phyloP scores from a whole-genome alignment of 2,797 vertebrate species.

The Lutjanus campechanus region DNA sequence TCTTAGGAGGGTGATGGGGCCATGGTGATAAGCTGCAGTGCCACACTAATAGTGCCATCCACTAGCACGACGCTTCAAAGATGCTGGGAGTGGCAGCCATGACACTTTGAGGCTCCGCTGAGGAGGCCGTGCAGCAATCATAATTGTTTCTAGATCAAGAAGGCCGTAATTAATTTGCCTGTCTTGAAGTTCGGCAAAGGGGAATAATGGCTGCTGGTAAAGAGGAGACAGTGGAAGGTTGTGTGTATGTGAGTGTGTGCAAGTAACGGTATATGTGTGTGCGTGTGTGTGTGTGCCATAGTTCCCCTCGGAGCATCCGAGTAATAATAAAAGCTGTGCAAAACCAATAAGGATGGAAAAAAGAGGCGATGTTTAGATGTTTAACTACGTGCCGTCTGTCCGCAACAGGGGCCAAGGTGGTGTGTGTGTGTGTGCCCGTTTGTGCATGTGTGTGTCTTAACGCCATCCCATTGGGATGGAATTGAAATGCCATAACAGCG shows the following conservation, averaged over 20 bases:
- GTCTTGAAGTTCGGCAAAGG: slow-evolving; percentile 79
- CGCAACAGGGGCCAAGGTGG: slow-evolving; percentile 52
- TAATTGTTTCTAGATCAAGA: slow-evolving; percentile 86
- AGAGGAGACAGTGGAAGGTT: slow-evolving; percentile 52
- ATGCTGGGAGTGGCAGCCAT: slow-evolving; percentile 73
- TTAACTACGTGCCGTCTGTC: slow-evolving; percentile 56
- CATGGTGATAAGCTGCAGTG: slow-evolving; percentile 71
- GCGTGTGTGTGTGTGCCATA: slow-evolving; percentile 1
- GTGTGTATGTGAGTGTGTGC: slow-evolving; percentile 21
- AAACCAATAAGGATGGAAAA: slow-evolving; percentile 49
- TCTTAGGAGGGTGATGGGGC: slow-evolving; percentile 70
- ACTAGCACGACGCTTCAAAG: slow-evolving; percentile 72
- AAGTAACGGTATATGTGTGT: slow-evolving; percentile 24
- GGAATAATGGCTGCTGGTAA: slow-evolving; percentile 66
- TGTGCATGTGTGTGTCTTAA: slow-evolving; percentile 49
- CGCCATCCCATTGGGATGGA: slow-evolving; percentile 71
- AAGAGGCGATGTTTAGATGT: slow-evolving; percentile 53
- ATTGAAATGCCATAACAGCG: slow-evolving; percentile 79
- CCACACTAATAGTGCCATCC: slow-evolving; percentile 74
- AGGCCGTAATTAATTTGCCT: slow-evolving; percentile 84
- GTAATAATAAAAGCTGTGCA: slow-evolving; percentile 53
- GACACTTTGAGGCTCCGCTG: slow-evolving; percentile 72
- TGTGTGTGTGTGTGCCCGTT: slow-evolving; percentile 33
- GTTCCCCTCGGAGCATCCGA: slow-evolving; percentile 22
- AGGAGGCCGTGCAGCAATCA: slow-evolving; percentile 77